Conservation (phyloP, 2,888 invertebrate species). For the Koerneria pararmatus region DNA sequence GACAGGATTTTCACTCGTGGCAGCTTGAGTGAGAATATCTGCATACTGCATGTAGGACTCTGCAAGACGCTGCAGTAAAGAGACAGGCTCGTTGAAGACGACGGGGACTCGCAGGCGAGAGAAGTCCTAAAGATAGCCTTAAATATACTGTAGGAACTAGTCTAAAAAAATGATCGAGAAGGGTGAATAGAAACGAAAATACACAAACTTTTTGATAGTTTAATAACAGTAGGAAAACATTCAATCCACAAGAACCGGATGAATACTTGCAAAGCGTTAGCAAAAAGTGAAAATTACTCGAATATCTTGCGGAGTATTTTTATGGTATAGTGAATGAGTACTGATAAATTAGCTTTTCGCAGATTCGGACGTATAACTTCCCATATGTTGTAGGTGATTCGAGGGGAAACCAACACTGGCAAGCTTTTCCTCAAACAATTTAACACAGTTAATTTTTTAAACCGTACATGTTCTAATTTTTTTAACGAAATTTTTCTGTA, state of each 20-base stretch:
- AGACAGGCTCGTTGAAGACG: conserved; percentile 89
- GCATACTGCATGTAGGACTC: conserved; percentile 83
- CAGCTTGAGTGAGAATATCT: conserved; percentile 73
- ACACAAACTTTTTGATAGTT: too few species aligned
- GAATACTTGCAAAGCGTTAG: too few species aligned
- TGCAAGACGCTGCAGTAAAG: conserved; percentile 86
- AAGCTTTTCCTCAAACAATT: too few species aligned
- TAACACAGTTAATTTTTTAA: too few species aligned
- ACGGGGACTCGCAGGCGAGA: conserved; percentile 95
- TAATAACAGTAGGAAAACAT: too few species aligned
- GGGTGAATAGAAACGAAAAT: too few species aligned
- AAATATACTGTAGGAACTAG: conserved; percentile 6
- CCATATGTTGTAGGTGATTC: conserved; percentile 38
- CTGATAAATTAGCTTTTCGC: conserved; percentile 23
- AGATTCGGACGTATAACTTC: conserved; percentile 41
- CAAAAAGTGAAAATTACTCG: too few species aligned
- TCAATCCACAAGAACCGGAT: too few species aligned
- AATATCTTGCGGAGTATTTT: too few species aligned
- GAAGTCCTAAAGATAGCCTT: conserved; percentile 68
- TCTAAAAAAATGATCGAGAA: conserved; percentile 6
- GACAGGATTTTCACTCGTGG: conserved; percentile 75
- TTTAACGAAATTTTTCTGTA: too few species aligned
- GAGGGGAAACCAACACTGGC: conserved; percentile 29
- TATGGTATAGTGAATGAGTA: too few species aligned
- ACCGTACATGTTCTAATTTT: too few species aligned